A percentile compares a stretch with the other conserved stretches of the same genome.
These are phyloP conservation scores for Agrilus mali DNA, from an alignment of 2,888 invertebrate genomes.

Conservation along the genomic window DNA sequence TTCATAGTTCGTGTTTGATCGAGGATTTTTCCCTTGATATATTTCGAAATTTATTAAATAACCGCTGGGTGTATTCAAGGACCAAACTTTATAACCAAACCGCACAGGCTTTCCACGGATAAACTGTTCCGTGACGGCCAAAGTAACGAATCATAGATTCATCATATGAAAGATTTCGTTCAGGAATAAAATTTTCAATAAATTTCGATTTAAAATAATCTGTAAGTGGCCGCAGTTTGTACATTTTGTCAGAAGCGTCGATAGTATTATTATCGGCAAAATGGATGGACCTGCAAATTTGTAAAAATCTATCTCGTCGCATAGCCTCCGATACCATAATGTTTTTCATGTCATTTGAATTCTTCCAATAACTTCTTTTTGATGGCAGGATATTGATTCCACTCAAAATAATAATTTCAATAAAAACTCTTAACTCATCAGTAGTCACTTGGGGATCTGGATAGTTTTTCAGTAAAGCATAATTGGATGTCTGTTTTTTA, in stretches of 20 bases:
- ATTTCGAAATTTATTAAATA: background rate
- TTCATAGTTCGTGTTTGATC: background rate
- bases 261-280: conserved; percentile 9
- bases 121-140: too few species aligned
- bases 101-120: background rate
- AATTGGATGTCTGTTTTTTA: background rate
- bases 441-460: too few species aligned
- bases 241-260: conserved; percentile 10
- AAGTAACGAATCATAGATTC: too few species aligned
- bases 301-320: conserved; percentile 12
- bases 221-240: conserved; percentile 10
- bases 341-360: conserved; percentile 7
- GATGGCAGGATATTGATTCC: conserved; percentile 12
- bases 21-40: background rate
- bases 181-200: background rate
- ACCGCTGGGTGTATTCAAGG: background rate
- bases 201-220: conserved; percentile 5
- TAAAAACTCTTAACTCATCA: conserved; percentile 10
- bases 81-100: background rate
- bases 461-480: background rate
- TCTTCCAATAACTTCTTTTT: conserved; percentile 11
- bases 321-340: conserved; percentile 11
- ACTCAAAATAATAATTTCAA: conserved; percentile 12
- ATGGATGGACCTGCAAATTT: conserved; percentile 10
- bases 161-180: too few species aligned